phyloP scores from a whole-genome alignment of 2,113 vertebrate genomes.

The Axis porcinus region DNA sequence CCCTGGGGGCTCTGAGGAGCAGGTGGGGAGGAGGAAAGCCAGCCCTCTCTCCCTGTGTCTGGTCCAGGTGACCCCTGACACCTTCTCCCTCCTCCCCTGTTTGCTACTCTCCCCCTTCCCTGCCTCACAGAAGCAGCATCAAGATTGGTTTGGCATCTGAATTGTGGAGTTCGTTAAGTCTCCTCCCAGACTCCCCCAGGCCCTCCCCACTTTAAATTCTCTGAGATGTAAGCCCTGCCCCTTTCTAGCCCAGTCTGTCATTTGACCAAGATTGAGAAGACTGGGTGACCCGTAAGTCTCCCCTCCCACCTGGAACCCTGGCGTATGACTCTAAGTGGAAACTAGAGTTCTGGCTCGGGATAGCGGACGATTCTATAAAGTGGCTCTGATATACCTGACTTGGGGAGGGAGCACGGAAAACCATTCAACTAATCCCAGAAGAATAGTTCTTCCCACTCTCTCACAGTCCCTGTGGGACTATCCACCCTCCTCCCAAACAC shows the following conservation, averaged over 20 bases:
- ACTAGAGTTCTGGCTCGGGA: not conserved
- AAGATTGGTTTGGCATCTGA: no score
- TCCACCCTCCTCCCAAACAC: accelerated
- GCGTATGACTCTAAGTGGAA: not conserved
- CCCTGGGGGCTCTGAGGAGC: not conserved
- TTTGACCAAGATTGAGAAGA: not conserved
- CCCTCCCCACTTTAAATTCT: not conserved
- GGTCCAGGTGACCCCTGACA: not conserved
- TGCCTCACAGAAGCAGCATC: not conserved
- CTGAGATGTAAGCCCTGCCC: not conserved
- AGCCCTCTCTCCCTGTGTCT: not conserved
- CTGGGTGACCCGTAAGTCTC: not conserved
- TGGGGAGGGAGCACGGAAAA: not conserved
- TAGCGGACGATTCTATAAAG: not conserved
- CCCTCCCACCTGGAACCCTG: not conserved
- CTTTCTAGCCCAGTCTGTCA: not conserved
- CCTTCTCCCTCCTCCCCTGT: not conserved
- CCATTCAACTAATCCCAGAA: not conserved
- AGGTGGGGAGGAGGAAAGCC: not conserved
- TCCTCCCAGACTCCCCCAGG: not conserved
- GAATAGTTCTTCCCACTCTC: not conserved
- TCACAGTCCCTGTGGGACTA: accelerated
- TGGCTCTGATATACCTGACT: not conserved
- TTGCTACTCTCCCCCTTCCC: not conserved
- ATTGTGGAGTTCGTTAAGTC: not conserved